These are phyloP conservation scores for Dipus sagitta DNA, from an alignment of 2,797 vertebrate genomes.

Conservation along the genomic window DNA sequence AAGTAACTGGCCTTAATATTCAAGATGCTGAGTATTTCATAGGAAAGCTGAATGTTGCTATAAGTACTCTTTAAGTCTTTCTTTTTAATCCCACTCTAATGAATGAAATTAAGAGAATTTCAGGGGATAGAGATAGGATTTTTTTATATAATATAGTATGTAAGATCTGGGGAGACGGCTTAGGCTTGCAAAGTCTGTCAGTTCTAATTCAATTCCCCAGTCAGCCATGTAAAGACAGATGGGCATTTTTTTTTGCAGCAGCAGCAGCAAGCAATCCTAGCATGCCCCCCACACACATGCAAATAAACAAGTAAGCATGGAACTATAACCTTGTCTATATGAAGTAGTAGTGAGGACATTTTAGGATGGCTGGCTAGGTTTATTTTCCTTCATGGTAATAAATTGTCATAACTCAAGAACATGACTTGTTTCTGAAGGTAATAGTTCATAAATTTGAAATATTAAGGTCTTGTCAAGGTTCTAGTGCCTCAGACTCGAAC, in stretches of 20 bases:
- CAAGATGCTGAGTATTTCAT: slow-evolving; percentile 86
- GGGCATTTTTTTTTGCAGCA: no score
- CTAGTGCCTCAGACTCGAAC: slow-evolving; percentile 83
- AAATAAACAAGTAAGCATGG: slow-evolving; percentile 54
- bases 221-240: no score
- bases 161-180: no score
- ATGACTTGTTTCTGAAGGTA: slow-evolving; percentile 82
- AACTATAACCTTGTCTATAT: slow-evolving; percentile 83
- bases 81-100: slow-evolving; percentile 66
- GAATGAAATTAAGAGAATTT: slow-evolving; percentile 74
- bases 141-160: slow-evolving; percentile 83
- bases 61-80: slow-evolving; percentile 82
- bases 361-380: slow-evolving; percentile 81
- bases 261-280: no score
- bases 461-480: slow-evolving; percentile 84
- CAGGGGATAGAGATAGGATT: slow-evolving; percentile 76
- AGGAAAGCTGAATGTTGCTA: slow-evolving; percentile 87
- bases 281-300: no score
- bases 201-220: no score
- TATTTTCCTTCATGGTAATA: slow-evolving; percentile 76
- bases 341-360: slow-evolving; percentile 84
- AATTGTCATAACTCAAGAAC: slow-evolving; percentile 79
- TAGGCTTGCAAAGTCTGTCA: no score
- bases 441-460: slow-evolving; percentile 82
- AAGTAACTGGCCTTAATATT: slow-evolving; percentile 87